Conservation (phyloP, 2,113 vertebrate genomes). For the Tragelaphus buxtoni region DNA sequence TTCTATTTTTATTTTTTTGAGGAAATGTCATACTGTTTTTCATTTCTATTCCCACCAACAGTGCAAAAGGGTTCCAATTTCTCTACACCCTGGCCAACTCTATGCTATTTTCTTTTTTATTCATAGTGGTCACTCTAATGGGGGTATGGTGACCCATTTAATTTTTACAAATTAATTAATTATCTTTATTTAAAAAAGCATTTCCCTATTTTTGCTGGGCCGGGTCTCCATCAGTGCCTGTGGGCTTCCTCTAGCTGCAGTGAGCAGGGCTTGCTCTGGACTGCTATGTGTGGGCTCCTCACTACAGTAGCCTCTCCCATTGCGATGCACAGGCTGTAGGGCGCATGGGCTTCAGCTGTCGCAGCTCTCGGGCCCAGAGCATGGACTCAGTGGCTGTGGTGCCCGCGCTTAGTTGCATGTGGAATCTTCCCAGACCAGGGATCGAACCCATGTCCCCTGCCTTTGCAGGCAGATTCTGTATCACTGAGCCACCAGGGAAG, state of each 20-base stretch:
- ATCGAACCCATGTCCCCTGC: not conserved
- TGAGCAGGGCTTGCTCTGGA: not conserved
- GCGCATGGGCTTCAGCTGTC: rapidly evolving
- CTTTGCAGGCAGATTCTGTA: not conserved
- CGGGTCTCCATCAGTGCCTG: not conserved
- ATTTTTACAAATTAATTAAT: not conserved
- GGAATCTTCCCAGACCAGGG: not conserved
- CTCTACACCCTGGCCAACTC: not conserved
- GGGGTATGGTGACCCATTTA: not conserved
- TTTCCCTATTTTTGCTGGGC: not conserved
- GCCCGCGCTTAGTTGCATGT: rapidly evolving
- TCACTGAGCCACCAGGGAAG: not conserved
- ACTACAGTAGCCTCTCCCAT: rapidly evolving
- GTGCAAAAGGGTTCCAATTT: not conserved
- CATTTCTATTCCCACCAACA: not conserved
- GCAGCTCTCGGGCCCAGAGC: not conserved
- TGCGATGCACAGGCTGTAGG: rapidly evolving
- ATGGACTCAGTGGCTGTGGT: not conserved
- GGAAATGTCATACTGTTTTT: not conserved
- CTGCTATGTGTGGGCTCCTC: not conserved
- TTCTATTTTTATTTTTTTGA: not conserved
- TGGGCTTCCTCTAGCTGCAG: not conserved
- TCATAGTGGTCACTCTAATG: not conserved
- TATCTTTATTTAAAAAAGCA: not conserved
- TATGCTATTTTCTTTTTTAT: not conserved